Evolutionary conservation across 2,888 invertebrate species (phyloP), one percentile per base, ranked within the genome.

Genomic region (Hemaris fuciformis): DNA sequence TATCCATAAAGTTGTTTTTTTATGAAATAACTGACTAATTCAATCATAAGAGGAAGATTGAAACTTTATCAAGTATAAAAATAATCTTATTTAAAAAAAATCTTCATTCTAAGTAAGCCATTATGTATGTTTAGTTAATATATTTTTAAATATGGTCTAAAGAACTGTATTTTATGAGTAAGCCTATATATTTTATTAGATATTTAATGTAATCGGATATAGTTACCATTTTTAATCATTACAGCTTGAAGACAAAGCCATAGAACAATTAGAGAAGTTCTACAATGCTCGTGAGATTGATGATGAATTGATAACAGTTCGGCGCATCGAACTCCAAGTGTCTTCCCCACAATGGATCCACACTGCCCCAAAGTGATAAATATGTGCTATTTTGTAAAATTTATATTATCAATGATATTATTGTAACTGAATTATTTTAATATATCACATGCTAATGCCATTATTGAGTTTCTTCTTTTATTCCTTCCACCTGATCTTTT

Each of bases 231-330:
- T 23, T 31, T 63, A 71, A 74, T 61, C 58, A 66, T 85, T 90
- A 41, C 88, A 96, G 96, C 92, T 97, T 70, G 98, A 98, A 91
- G 98, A 98, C 81, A 95, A 95, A 80, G 98, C 98, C 0, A 97
- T 98, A 70, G 95, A 96, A 65, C 97, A 97, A 70, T 84, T 98
- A 63, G 92, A 94, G 62, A 91, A 93, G 63, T 96, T 96, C 81
- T 98, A 98, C 86, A 95, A 95, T 74, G 94, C 94, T 0, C 94
- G 94, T 62, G 94, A 95, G 72, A 90, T 94, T 27, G 93, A 93
- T 45, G 96, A 97, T 71, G 97, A 97, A 83, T 83, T 93, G 59
- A 96, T 97, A 60, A 95, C 95, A 1, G 95, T 97, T 25, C 91
- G 93, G 63, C 91, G 96, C 59, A 95, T 96, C 10, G 88, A 93